Conservation (phyloP, 2,113 vertebrate genomes). For the Engystomops pustulosus region DNA sequence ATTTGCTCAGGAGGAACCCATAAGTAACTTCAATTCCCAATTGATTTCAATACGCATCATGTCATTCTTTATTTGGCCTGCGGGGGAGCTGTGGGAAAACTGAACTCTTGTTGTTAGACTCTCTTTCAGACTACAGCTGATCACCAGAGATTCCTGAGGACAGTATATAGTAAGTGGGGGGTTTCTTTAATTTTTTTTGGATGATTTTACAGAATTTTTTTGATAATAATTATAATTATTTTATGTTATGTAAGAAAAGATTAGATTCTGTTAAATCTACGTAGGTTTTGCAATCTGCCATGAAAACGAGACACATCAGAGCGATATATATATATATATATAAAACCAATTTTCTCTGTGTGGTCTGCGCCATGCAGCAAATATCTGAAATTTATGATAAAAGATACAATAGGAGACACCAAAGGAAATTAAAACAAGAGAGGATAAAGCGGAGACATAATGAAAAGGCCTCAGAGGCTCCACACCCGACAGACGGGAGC, state of each 20-base stretch:
- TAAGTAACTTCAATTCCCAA: too few species aligned
- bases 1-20: too few species aligned
- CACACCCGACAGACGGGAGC: conserved; percentile 32
- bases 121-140: background rate
- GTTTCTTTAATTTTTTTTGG: background rate
- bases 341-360: background rate
- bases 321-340: background rate
- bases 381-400: conserved; percentile 22
- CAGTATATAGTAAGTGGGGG: too few species aligned
- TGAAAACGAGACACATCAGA: background rate
- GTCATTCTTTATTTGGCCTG: background rate
- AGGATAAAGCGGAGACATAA: conserved; percentile 45
- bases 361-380: background rate
- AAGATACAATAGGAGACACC: conserved; percentile 29
- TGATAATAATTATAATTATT: background rate
- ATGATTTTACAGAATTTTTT: background rate
- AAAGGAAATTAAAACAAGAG: conserved; percentile 56
- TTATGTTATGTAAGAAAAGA: background rate
- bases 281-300: background rate
- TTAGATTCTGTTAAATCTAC: background rate
- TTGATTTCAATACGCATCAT: background rate
- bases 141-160: background rate
- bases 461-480: conserved; percentile 48
- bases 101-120: background rate
- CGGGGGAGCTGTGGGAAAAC: background rate